These are phyloP conservation scores for Melanerpes aurifrons DNA, from an alignment of 2,113 vertebrate genomes.

Conservation along the genomic window DNA sequence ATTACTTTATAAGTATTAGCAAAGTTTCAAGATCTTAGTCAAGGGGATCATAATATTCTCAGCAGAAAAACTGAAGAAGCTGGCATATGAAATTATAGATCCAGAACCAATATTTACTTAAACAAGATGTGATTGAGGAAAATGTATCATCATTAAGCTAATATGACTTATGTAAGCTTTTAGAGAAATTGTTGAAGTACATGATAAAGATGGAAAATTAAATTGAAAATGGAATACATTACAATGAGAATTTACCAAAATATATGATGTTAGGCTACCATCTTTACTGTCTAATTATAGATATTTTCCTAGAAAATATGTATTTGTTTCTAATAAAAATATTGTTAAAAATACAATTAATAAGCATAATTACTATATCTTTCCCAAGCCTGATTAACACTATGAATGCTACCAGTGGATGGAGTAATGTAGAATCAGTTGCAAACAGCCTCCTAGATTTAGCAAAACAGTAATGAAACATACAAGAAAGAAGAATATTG, in stretches of 20 bases:
- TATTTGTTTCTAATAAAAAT: no score
- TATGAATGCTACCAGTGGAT: no score
- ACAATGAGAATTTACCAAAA: neutral
- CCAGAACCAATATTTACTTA: neutral
- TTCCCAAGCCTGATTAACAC: no score
- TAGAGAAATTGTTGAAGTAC: neutral
- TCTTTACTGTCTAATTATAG: neutral
- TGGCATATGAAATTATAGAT: neutral
- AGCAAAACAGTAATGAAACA: neutral
- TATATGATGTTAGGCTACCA: neutral
- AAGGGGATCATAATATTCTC: neutral
- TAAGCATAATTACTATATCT: no score
- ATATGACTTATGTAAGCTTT: neutral
- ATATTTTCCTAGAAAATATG: no score
- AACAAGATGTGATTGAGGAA: neutral
- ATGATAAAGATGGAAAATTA: neutral
- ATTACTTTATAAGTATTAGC: neutral
- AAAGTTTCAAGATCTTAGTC: neutral
- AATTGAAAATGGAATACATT: neutral
- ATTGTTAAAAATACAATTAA: no score
- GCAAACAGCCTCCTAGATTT: no score
- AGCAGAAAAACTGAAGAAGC: rapidly evolving
- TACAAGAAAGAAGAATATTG: neutral
- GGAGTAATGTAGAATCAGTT: no score
- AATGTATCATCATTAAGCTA: neutral